Percentiles rank a stretch among this genome's conserved stretches.
phyloP scores from a whole-genome alignment of 2,888 invertebrate genomes.

The Sarcophaga subvicina region DNA sequence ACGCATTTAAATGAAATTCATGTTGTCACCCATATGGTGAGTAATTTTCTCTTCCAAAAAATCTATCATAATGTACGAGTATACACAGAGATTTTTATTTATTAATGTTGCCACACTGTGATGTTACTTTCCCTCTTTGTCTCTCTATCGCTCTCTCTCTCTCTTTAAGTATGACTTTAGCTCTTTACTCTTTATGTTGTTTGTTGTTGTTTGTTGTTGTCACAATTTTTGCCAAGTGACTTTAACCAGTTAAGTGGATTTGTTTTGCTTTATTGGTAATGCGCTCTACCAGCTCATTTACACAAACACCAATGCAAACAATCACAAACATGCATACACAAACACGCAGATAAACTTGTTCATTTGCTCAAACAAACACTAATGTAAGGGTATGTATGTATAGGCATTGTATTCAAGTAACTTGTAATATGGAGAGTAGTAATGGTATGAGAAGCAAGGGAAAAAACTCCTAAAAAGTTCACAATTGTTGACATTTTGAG shows the following conservation, averaged over 20 bases:
- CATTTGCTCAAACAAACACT: constrained; percentile 1
- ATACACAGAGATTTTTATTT: background rate
- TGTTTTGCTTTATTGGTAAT: constrained; percentile 78
- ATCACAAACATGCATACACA: background rate
- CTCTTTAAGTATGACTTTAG: background rate
- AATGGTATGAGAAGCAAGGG: background rate
- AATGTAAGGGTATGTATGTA: background rate
- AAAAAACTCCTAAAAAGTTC: constrained; percentile 48
- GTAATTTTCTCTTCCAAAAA: constrained; percentile 33
- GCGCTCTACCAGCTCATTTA: constrained; percentile 60
- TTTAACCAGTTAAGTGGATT: constrained; percentile 77
- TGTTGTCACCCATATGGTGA: constrained; percentile 20
- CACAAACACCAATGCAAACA: constrained; percentile 46
- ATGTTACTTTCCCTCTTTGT: background rate
- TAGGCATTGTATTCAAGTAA: no score
- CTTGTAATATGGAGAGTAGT: no score
- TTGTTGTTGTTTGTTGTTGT: constrained; percentile 17
- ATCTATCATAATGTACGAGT: constrained; percentile 36
- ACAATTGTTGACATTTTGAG: constrained; percentile 63
- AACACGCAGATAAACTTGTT: background rate
- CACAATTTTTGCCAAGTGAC: background rate
- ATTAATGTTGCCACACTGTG: background rate
- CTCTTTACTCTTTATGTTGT: background rate
- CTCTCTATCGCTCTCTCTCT: background rate
- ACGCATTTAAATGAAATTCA: no score